Base-by-base conservation (phyloP, 2,888 invertebrate species). In the Stegana nigrithorax region DNA sequence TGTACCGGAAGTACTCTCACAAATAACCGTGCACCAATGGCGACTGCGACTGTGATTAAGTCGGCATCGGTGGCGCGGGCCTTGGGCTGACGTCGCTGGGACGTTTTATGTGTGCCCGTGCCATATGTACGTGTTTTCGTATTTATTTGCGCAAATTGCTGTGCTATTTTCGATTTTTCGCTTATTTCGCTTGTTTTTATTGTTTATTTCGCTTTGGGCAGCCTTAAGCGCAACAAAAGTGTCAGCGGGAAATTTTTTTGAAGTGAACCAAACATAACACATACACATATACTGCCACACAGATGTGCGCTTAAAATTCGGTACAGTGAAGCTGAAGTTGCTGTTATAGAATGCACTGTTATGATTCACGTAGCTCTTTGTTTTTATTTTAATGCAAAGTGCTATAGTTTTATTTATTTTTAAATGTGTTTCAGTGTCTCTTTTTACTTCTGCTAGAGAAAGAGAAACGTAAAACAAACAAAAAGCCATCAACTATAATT, bases 1-100 rank as follows among this genome's bases (percentile, higher is more conserved):
- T 65, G 21, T 7, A 39, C 25, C 5, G 56, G 14, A 63, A 65
- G 62, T 50, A 56, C 47, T 61, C 60, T 59, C 25, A 60, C 56
- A n/a, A 44, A 50, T 6, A 42, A 27, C 29, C 32, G 14, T 36
- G 4, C 36, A 36, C 10, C 4, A 4, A 36, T n/a, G n/a, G n/a
- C n/a, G n/a, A n/a, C n/a, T n/a, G n/a, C n/a, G n/a, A n/a, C n/a
- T n/a, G n/a, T n/a, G n/a, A n/a, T n/a, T n/a, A n/a, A n/a, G n/a
- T n/a, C n/a, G n/a, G n/a, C n/a, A n/a, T n/a, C n/a, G n/a, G n/a
- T 12, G 32, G 32, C 32, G 1, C 32, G 32, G n/a, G 2, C 10
- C 32, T 32, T 32, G 2, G 8, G n/a, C n/a, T 32, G 8, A n/a
- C n/a, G n/a, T 32, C n/a, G 32, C 8, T 32, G 8, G 32, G 8